A percentile compares a stretch with the other conserved stretches of the same genome.
Evolutionary conservation across 2,797 vertebrate genomes (phyloP).

Genomic region (Lagocephalus sceleratus): DNA sequence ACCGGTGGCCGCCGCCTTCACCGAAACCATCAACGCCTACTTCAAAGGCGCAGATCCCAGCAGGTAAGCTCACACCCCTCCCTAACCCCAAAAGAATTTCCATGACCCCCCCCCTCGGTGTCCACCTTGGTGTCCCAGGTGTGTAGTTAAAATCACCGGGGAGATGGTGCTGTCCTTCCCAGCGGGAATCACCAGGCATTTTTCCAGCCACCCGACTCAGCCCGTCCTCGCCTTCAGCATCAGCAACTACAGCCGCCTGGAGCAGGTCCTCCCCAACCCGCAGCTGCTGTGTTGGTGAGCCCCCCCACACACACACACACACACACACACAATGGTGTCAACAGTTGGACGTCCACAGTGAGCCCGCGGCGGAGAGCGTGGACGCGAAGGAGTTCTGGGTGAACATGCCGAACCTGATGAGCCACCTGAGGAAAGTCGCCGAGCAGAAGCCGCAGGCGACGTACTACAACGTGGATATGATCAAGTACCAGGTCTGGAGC

Average conservation of each 20-base stretch:
- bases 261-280: slow-evolving; percentile 96
- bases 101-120: background rate
- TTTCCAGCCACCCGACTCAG: slow-evolving; percentile 88
- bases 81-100: no score
- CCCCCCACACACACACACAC: background rate
- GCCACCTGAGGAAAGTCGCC: slow-evolving; percentile 94
- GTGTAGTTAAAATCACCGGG: slow-evolving; percentile 95
- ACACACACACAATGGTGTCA: background rate
- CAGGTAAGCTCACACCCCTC: slow-evolving; percentile 78
- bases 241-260: slow-evolving; percentile 89
- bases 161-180: slow-evolving; percentile 98
- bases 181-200: slow-evolving; percentile 96
- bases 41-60: slow-evolving; percentile 98
- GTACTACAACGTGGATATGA: slow-evolving; percentile 99
- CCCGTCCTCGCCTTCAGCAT: slow-evolving; percentile 92
- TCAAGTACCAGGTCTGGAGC: slow-evolving; percentile 90
- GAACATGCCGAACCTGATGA: slow-evolving; percentile 97
- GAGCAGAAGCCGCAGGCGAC: slow-evolving; percentile 98
- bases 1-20: slow-evolving; percentile 97
- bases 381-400: slow-evolving; percentile 97
- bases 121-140: slow-evolving; percentile 59
- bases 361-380: slow-evolving; percentile 77
- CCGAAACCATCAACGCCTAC: slow-evolving; percentile 96
- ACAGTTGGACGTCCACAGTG: slow-evolving; percentile 62
- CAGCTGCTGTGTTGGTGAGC: slow-evolving; percentile 96